These are phyloP conservation scores for Chiroxiphia lanceolata DNA, from an alignment of 2,797 vertebrate species.

Conservation along the genomic window DNA sequence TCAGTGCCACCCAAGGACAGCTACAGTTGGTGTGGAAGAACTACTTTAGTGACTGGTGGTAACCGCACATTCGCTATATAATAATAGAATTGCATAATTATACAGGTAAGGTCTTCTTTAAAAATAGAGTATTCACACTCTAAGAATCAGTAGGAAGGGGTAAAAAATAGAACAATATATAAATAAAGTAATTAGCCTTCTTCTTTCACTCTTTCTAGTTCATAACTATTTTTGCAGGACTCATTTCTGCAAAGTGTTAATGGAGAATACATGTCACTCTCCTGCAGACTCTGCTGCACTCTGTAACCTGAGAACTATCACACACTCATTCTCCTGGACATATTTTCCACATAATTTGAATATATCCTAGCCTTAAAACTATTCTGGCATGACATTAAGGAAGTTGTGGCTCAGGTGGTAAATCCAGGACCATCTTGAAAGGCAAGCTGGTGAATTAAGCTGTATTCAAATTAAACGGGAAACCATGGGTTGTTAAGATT, in stretches of 20 bases:
- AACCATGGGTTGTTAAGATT: conserved; percentile 49
- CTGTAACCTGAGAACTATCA: neutral
- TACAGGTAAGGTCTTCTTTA: neutral
- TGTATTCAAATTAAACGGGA: conserved; percentile 37
- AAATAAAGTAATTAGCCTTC: neutral
- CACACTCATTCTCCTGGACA: neutral
- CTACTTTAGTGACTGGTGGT: neutral
- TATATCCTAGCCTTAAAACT: conserved; percentile 27
- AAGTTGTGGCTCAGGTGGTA: conserved; percentile 63
- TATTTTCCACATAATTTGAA: conserved; percentile 38
- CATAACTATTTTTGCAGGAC: neutral
- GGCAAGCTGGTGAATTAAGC: conserved; percentile 34
- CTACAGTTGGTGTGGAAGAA: neutral
- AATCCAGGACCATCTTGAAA: conserved; percentile 57
- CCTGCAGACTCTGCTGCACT: neutral
- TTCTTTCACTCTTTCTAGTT: neutral
- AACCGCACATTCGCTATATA: neutral
- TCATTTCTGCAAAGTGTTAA: neutral
- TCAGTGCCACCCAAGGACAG: neutral
- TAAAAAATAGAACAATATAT: neutral
- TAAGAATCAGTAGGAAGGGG: neutral
- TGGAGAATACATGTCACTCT: neutral
- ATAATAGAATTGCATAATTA: neutral
- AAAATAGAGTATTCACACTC: neutral
- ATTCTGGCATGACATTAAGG: conserved; percentile 45